Conservation (phyloP, 2,113 vertebrate species). For the Rhea americana region DNA sequence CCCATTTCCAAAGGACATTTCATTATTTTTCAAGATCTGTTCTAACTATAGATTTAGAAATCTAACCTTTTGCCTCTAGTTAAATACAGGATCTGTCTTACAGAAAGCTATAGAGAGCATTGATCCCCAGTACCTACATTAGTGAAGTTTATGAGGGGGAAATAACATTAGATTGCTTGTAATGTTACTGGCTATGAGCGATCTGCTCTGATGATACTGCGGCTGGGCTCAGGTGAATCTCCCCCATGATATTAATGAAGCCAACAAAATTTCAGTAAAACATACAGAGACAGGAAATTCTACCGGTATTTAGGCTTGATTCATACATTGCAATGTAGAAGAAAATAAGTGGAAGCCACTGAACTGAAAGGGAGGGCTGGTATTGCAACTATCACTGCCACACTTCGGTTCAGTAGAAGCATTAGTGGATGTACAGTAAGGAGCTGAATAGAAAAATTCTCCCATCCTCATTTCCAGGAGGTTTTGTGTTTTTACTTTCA, state of each 20-base stretch:
- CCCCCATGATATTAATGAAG: not conserved
- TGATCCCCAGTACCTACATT: not conserved
- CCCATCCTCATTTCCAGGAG: not conserved
- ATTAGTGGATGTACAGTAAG: fast-evolving
- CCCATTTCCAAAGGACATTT: not conserved
- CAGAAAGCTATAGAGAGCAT: not conserved
- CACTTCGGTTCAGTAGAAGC: not conserved
- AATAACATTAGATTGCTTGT: not conserved
- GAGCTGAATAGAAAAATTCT: not conserved
- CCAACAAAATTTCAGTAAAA: not conserved
- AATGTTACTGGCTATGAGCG: not conserved
- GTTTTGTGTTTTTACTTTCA: not conserved
- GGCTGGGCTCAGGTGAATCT: not conserved
- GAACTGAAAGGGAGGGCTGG: not conserved
- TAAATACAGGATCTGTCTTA: not conserved
- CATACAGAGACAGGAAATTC: not conserved
- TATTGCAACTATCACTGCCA: not conserved
- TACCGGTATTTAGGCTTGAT: not conserved
- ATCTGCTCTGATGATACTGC: not conserved
- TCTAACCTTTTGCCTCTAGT: not conserved
- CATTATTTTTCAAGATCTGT: not conserved
- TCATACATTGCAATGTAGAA: not conserved
- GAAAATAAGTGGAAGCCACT: not conserved
- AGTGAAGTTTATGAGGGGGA: not conserved
- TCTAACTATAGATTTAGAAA: not conserved